Evolutionary conservation across 1,140 invertebrate species (phyloP).

Genomic region (Homalodisca vitripennis): DNA sequence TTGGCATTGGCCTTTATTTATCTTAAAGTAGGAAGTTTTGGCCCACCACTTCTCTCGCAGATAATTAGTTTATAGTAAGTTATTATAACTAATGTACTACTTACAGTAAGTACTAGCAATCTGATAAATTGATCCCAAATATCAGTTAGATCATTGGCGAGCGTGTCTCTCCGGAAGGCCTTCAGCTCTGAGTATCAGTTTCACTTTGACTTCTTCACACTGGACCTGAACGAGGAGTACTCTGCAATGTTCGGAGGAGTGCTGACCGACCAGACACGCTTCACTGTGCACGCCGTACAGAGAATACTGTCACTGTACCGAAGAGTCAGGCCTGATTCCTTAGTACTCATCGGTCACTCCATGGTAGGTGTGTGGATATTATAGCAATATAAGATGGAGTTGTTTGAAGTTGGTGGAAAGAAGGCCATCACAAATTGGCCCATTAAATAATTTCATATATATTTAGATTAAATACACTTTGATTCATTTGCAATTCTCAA

Average conservation of each 20-base stretch:
- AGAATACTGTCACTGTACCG: slow-evolving; percentile 74
- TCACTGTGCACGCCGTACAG: slow-evolving; percentile 69
- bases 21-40: too few species aligned
- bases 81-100: slow-evolving; percentile 1
- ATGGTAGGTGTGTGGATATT: too few species aligned
- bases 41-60: too few species aligned
- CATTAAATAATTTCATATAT: too few species aligned
- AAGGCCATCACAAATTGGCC: too few species aligned
- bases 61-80: not conserved
- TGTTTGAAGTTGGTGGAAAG: too few species aligned
- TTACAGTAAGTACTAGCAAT: not conserved
- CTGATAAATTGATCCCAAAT: not conserved
- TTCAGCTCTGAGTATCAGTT: slow-evolving; percentile 56
- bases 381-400: too few species aligned
- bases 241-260: slow-evolving; percentile 76
- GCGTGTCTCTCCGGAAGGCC: slow-evolving; percentile 80
- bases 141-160: slow-evolving; percentile 80
- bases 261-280: slow-evolving; percentile 73
- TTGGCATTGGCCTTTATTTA: too few species aligned
- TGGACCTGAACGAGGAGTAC: slow-evolving; percentile 80
- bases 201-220: slow-evolving; percentile 88
- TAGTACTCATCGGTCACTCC: slow-evolving; percentile 87
- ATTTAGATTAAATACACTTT: too few species aligned
- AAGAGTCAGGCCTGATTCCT: slow-evolving; percentile 54
- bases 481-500: too few species aligned